Evolutionary conservation across 2,888 invertebrate genomes (phyloP).

Genomic region (Ectemnius lituratus): DNA sequence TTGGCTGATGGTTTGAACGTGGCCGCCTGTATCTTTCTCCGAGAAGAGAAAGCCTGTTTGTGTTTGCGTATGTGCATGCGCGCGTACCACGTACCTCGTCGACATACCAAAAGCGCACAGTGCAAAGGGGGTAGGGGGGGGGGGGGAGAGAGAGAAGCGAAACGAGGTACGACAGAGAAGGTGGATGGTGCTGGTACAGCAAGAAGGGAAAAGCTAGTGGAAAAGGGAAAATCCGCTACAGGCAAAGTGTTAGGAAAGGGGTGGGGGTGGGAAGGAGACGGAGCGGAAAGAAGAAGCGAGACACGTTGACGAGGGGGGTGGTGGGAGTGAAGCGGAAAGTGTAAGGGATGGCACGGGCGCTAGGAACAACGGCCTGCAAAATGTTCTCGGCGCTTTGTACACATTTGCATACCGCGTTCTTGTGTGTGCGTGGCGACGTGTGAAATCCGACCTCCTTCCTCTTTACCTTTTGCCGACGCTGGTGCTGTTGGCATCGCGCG

Average conservation of each 20-base stretch:
- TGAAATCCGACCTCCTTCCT: constrained; percentile 60
- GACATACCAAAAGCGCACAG: background rate
- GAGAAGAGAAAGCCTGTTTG: constrained; percentile 35
- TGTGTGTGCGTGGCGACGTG: constrained; percentile 61
- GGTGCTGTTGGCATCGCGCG: background rate
- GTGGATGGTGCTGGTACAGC: background rate
- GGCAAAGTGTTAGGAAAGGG: too few relatives aligned
- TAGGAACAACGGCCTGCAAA: constrained; percentile 53
- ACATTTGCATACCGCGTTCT: constrained; percentile 69
- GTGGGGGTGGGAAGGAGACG: background rate
- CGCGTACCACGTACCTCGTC: constrained; percentile 7
- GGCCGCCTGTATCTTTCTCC: constrained; percentile 42
- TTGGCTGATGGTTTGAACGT: constrained; percentile 43
- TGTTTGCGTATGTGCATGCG: constrained; percentile 35
- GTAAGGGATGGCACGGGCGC: constrained; percentile 16
- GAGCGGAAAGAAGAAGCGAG: background rate
- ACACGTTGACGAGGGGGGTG: constrained; percentile 11
- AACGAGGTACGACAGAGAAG: background rate
- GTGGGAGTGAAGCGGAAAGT: constrained; percentile 8
- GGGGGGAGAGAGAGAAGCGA: constrained; percentile 10
- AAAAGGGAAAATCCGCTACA: background rate
- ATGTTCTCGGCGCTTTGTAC: constrained; percentile 66
- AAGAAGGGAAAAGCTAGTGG: background rate
- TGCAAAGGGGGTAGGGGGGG: too few relatives aligned
- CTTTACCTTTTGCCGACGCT: background rate